Evolutionary conservation across 1,140 invertebrate species (phyloP).

Genomic region (Colletes gigas): DNA sequence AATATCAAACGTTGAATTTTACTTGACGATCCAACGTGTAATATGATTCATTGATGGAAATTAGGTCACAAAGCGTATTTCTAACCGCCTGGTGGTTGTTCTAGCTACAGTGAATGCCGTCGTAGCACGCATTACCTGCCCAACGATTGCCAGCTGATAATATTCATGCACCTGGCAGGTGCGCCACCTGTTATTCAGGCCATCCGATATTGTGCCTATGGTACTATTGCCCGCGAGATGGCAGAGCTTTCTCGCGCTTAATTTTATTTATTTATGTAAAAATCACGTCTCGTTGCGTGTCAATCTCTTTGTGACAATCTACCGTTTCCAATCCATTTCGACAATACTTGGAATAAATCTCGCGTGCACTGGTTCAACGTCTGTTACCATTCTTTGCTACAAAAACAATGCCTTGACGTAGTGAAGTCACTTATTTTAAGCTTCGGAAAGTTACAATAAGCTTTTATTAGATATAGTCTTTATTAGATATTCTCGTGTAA

Average conservation of each 20-base stretch:
- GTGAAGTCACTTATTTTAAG: no score
- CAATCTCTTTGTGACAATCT: not conserved
- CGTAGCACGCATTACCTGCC: constrained; percentile 18
- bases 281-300: not conserved
- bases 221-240: constrained; percentile 24
- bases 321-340: no score
- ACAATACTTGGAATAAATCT: not conserved
- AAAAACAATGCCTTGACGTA: no score
- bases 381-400: not conserved
- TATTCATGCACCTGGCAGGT: constrained; percentile 42
- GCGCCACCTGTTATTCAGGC: constrained; percentile 55
- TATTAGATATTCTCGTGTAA: not conserved
- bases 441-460: no score
- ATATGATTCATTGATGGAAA: constrained; percentile 45
- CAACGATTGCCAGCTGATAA: constrained; percentile 42
- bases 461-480: no score
- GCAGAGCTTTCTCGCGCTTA: constrained; percentile 11
- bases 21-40: not conserved
- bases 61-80: constrained; percentile 20
- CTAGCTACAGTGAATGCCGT: constrained; percentile 20
- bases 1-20: constrained; percentile 1
- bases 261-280: constrained; percentile 13
- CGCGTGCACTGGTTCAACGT: not conserved
- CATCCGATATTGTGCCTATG: constrained; percentile 1
- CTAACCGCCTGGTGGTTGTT: constrained; percentile 16